These are phyloP conservation scores for Tragopan temminckii DNA, from an alignment of 2,797 vertebrate genomes.

Conservation along the genomic window DNA sequence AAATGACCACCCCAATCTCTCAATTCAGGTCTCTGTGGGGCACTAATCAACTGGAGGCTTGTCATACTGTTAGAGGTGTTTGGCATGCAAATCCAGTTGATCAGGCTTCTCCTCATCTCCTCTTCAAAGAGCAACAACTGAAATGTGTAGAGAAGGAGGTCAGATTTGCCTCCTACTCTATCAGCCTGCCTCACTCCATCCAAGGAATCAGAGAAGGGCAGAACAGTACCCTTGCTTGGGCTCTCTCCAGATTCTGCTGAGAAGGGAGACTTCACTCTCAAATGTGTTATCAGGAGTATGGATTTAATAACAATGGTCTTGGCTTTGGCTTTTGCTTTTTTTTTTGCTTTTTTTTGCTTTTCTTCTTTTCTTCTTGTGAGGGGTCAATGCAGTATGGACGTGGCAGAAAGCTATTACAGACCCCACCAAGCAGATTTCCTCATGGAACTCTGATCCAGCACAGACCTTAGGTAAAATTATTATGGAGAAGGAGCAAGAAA, in stretches of 20 bases:
- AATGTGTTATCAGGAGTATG: accelerated
- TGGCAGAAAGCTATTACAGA: not conserved
- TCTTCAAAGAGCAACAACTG: not conserved
- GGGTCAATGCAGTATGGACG: not conserved
- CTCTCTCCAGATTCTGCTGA: not conserved
- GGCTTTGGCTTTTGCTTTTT: not conserved
- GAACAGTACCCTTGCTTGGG: not conserved
- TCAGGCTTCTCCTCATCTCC: not conserved
- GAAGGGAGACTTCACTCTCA: not conserved
- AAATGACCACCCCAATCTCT: slow-evolving; percentile 38
- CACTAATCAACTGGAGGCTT: slow-evolving; percentile 8
- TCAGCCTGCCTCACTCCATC: not conserved
- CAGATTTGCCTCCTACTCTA: not conserved
- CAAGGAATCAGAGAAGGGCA: accelerated
- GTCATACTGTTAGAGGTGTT: not conserved
- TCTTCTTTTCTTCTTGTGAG: not conserved
- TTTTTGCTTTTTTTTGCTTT: not conserved
- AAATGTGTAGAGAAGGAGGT: not conserved
- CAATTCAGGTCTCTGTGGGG: not conserved
- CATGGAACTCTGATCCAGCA: not conserved
- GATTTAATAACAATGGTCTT: not conserved
- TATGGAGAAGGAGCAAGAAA: not conserved
- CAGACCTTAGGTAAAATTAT: not conserved
- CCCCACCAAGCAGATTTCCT: not conserved
- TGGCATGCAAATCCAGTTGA: not conserved